A percentile compares a stretch with the other conserved stretches of the same genome.
Evolutionary conservation across 2,797 vertebrate species (phyloP).

Genomic region (Fundulus diaphanus): DNA sequence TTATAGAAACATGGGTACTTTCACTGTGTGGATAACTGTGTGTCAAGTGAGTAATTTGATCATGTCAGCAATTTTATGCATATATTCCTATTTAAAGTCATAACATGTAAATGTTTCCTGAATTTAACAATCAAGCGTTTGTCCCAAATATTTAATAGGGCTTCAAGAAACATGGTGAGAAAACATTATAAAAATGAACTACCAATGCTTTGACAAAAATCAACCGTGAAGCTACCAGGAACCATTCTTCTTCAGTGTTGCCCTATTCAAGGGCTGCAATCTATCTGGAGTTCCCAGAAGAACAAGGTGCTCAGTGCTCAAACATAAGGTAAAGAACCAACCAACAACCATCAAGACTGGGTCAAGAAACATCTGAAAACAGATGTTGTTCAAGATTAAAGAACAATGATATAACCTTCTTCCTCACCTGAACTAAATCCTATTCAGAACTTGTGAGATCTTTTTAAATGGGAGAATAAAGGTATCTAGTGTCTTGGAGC

Average conservation of each 20-base stretch:
- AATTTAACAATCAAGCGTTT: background rate
- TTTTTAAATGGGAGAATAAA: background rate
- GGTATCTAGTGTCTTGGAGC: background rate
- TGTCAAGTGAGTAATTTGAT: too few relatives aligned
- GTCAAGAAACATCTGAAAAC: too few relatives aligned
- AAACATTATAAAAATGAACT: background rate
- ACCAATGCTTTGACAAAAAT: background rate
- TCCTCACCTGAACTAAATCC: background rate
- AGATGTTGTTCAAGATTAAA: background rate
- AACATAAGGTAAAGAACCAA: too few relatives aligned
- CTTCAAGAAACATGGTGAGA: background rate
- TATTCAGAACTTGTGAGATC: background rate
- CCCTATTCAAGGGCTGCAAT: too few relatives aligned
- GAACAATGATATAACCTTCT: background rate
- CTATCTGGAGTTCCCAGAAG: background rate
- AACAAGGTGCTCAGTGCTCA: background rate
- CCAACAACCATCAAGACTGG: too few relatives aligned
- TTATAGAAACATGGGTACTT: too few relatives aligned
- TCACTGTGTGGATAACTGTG: too few relatives aligned
- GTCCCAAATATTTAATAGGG: background rate
- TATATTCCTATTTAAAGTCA: too few relatives aligned
- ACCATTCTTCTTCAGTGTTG: too few relatives aligned
- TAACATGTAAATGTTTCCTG: too few relatives aligned
- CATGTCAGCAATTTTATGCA: too few relatives aligned
- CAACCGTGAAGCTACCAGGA: background rate